Evolutionary conservation across 2,797 vertebrate genomes (phyloP), one percentile per base, ranked within the genome.

Genomic region (Naso thynnoides): DNA sequence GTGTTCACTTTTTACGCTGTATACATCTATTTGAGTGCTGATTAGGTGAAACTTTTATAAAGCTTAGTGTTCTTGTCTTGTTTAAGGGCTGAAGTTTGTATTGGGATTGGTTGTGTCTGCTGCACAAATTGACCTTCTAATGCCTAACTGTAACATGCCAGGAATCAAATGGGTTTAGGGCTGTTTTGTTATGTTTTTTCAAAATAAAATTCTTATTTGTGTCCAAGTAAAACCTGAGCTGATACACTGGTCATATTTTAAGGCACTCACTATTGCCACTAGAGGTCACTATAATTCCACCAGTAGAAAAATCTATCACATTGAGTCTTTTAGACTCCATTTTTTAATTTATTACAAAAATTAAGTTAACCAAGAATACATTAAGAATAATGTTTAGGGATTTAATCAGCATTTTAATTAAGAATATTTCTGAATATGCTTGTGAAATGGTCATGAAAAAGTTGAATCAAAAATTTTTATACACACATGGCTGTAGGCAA

Each of bases 231-330:
- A 54, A 41, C 19, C 4, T 1, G 9, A 52, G 23, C 8, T 6
- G 24, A 1, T 5, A 10, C 8, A 14, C 1, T 8, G 6, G 11
- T 36, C 0, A 6, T 45, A 11, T 44, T 59, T 19, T 57, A 44
- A 0, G 50, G 5, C 1, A 8, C 9, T 41, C 4, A 19, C 8
- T 60, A 0, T 19, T 1, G 11, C 74, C 87, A 86, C 69, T 71
- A 87, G 89, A 82, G 81, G 79, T 14, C 78, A 27, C 70, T 82
- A 44, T 70, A 65, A 36, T 18, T 72, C 69, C 36, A 82, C 57
- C 36, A 24, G 16, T 7, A 39, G 19, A 21, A 21, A 23, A 10
- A 63, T 48, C 41, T 60, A 6, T 57, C 26, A 24, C 8, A 8
- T 6, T 24, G 9, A 6, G 2, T 39, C 6, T 41, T 5, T 11